These are phyloP conservation scores for Echeneis naucrates DNA, from an alignment of 2,797 vertebrate species.

Conservation along the genomic window DNA sequence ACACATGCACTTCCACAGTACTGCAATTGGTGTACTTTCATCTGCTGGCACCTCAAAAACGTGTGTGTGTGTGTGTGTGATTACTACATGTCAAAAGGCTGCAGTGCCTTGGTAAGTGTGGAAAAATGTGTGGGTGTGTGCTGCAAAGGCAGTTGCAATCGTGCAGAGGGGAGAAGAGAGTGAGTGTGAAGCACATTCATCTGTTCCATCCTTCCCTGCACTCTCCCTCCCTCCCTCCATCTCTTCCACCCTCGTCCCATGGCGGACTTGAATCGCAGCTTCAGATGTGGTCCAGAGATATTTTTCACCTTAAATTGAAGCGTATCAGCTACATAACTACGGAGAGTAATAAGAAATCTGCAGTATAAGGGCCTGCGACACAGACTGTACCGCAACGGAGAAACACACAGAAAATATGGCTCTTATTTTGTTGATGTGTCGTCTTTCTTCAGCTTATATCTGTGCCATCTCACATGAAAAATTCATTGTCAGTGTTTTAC, in stretches of 20 bases:
- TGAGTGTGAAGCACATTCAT: constrained; percentile 58
- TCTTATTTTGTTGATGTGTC: neutral
- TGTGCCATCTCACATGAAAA: neutral
- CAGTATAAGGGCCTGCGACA: neutral
- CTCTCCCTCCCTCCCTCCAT: constrained; percentile 17
- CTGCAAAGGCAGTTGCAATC: constrained; percentile 50
- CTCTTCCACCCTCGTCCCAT: neutral
- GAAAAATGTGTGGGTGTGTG: constrained; percentile 70
- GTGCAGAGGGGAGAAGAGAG: constrained; percentile 52
- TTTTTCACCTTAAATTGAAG: constrained; percentile 39
- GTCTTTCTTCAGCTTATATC: neutral
- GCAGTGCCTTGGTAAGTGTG: constrained; percentile 52
- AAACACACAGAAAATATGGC: neutral
- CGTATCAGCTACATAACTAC: constrained; percentile 17
- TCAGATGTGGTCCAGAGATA: constrained; percentile 28
- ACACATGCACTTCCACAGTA: constrained; percentile 53
- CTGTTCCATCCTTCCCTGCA: constrained; percentile 14
- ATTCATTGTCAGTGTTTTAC: neutral
- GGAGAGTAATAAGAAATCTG: constrained; percentile 12
- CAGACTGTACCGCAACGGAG: constrained; percentile 7
- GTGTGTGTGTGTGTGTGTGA: constrained; percentile 30
- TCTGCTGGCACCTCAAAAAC: constrained; percentile 55
- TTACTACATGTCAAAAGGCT: constrained; percentile 71
- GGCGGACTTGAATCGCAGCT: constrained; percentile 2
- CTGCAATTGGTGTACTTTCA: constrained; percentile 74